These are phyloP conservation scores for Phyto melanocephala DNA, from an alignment of 2,888 invertebrate species.

Conservation along the genomic window DNA sequence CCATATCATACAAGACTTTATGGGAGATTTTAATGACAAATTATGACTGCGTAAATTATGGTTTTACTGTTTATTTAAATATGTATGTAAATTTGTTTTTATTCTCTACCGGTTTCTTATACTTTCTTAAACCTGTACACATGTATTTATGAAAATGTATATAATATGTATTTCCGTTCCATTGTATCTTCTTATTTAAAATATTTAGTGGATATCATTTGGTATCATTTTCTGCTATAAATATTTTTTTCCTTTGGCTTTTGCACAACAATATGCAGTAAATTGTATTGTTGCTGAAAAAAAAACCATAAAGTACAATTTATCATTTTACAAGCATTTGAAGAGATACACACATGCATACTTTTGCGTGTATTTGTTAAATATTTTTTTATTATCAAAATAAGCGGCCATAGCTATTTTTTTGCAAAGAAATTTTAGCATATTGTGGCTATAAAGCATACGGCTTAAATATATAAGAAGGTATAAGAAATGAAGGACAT, in stretches of 20 bases:
- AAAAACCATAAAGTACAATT: constrained; percentile 41
- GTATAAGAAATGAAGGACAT: constrained; percentile 40
- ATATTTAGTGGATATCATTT: constrained; percentile 24
- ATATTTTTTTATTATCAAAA: constrained; percentile 33
- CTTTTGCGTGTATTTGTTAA: constrained; percentile 17
- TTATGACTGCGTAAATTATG: constrained; percentile 77
- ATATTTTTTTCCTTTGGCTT: neutral
- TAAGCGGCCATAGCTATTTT: neutral
- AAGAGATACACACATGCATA: neutral
- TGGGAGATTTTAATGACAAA: constrained; percentile 76
- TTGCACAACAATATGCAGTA: neutral
- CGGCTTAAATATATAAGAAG: neutral
- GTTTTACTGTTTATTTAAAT: constrained; percentile 68
- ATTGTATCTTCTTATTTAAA: constrained; percentile 12
- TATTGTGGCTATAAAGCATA: constrained; percentile 42
- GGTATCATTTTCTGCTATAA: neutral
- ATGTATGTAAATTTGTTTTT: neutral
- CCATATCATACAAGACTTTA: constrained; percentile 57
- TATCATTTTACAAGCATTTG: constrained; percentile 51
- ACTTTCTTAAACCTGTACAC: constrained; percentile 10
- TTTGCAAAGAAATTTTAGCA: neutral
- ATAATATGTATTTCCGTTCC: neutral
- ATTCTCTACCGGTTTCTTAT: constrained; percentile 41
- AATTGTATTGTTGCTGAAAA: constrained; percentile 27
- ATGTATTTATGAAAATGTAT: neutral